Evolutionary conservation across 1,140 invertebrate species (phyloP).

Genomic region (Leptopilina clavipes): DNA sequence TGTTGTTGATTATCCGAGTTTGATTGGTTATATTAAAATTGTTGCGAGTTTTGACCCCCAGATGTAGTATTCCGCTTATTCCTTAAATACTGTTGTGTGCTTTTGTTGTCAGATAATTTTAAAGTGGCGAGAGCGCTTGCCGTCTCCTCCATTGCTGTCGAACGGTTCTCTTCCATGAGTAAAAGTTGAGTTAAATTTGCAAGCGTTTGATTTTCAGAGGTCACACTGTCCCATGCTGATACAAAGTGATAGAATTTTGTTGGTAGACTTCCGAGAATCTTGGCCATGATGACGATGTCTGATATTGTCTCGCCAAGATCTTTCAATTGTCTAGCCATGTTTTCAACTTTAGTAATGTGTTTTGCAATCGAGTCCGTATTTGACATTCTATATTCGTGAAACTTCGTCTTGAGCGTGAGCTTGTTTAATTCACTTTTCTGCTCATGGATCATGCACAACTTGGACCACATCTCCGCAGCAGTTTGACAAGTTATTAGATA

Average conservation of each 20-base stretch:
- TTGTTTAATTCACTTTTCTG: constrained; percentile 25
- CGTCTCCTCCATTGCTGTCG: not conserved
- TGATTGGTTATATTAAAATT: no score
- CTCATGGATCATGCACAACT: constrained; percentile 12
- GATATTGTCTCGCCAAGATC: constrained; percentile 1
- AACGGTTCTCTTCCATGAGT: constrained; percentile 34
- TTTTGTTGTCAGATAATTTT: constrained; percentile 11
- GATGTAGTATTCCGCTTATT: no score
- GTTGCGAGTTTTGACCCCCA: no score
- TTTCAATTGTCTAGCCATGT: constrained; percentile 9
- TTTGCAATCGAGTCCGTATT: not conserved
- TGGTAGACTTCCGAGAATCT: constrained; percentile 20
- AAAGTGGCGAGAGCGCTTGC: constrained; percentile 41
- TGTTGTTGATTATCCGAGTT: no score
- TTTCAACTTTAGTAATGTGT: constrained; percentile 31
- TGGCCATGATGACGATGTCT: constrained; percentile 14
- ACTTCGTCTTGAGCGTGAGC: constrained; percentile 26
- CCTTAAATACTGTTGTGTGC: not conserved
- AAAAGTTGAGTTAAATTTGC: constrained; percentile 31
- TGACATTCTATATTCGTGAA: constrained; percentile 35
- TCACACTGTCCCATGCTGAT: constrained; percentile 47
- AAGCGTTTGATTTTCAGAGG: constrained; percentile 27
- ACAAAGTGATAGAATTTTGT: constrained; percentile 30
- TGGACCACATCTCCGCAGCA: not conserved
- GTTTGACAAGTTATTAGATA: constrained; percentile 33